Conservation (phyloP, 64 coral and sea anemone species). For the Actinia equina region DNA sequence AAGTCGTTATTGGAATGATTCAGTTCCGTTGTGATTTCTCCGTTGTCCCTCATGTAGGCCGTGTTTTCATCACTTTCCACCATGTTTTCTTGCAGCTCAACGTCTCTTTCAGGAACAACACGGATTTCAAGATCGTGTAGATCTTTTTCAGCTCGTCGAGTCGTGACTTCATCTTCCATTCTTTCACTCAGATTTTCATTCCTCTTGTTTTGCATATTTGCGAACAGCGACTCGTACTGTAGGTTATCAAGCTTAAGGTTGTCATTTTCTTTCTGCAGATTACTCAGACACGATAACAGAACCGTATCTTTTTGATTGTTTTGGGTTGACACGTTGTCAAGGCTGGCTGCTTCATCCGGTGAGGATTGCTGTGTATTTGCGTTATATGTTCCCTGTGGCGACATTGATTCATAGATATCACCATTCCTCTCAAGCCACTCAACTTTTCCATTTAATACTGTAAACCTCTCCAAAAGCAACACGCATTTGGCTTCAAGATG, state of each 20-base stretch:
- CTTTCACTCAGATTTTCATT: not conserved
- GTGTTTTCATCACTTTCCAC: not conserved
- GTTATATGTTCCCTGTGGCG: no score
- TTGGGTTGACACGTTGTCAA: not conserved
- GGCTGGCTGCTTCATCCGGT: not conserved
- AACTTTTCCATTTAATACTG: not conserved
- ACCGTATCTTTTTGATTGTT: not conserved
- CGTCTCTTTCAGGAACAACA: not conserved
- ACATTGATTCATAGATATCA: not conserved
- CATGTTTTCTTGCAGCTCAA: not conserved
- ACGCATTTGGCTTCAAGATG: not conserved
- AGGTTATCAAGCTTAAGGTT: slow-evolving; percentile 12
- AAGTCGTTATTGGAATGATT: not conserved
- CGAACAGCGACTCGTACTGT: not conserved
- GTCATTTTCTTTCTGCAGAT: slow-evolving; percentile 19
- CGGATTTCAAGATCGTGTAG: not conserved
- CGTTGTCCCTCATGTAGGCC: not conserved
- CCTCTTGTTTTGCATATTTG: not conserved
- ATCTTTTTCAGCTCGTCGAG: not conserved
- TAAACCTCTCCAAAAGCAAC: not conserved
- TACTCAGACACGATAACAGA: not conserved
- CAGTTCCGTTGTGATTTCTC: not conserved
- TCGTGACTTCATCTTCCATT: not conserved
- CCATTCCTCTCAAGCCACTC: not conserved
- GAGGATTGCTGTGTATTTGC: not conserved